Evolutionary conservation across 2,797 vertebrate species (phyloP), one percentile per base, ranked within the genome.

Genomic region (Crenuchus spilurus): DNA sequence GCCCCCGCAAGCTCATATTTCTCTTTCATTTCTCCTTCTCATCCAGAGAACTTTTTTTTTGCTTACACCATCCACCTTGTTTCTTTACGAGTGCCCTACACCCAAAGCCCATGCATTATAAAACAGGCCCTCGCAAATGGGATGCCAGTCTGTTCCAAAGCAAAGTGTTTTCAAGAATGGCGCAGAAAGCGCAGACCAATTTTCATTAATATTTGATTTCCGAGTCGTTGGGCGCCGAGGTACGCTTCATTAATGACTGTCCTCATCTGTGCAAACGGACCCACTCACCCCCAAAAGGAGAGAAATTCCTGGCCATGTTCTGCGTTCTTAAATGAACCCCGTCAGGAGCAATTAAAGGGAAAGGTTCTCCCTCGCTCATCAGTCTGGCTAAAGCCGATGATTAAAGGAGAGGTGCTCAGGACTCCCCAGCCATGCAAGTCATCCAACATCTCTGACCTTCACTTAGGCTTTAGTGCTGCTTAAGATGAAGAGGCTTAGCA

Each of bases 121-220:
- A 63, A 81, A 67, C 30, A 79, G 49, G n/a, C 65, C 62, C 75
- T 42, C n/a, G 69, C 75, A 75, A 74, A 75, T 46, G 22, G 41
- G 60, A 72, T 46, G 62, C 68, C 70, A 72, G 58, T 86, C 81
- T 86, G 79, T 84, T 88, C 84, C 80, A 84, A 85, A 80, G 78
- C 87, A 86, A 74, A 77, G 52, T 46, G 41, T 66, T 70, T 76
- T 52, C 51, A 62, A 75, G 48, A 75, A 75, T 37, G n/a, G 60
- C 7, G 8, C 70, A 73, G 70, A 74, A 81, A 75, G 80, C 65
- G 80, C 71, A 86, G 84, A 87, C 85, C 82, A 83, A 80, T 85
- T 80, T 69, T 64, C 75, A 83, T 80, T 61, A 89, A 92, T 91
- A 88, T 90, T 92, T 90, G 77, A 93, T 90, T 85, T 65, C 37